A percentile compares a stretch with the other conserved stretches of the same genome.
Evolutionary conservation across 1,140 invertebrate genomes (phyloP).

Genomic region (Hypsibius dujardini): DNA sequence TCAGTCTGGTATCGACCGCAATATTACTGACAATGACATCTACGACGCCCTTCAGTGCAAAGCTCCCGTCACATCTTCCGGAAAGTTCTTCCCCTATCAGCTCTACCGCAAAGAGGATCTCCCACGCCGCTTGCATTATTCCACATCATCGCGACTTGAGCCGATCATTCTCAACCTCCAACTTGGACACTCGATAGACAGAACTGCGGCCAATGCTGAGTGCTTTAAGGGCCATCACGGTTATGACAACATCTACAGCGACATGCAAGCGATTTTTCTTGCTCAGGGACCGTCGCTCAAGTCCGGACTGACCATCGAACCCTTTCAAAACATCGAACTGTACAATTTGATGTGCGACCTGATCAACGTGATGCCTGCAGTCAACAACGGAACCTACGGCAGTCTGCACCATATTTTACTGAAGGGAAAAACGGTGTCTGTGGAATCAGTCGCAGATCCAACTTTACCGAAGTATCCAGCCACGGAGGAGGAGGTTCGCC

Average conservation of each 20-base stretch:
- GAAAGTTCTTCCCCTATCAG: not conserved
- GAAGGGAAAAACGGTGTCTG: not conserved
- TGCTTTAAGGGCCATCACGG: constrained; percentile 30
- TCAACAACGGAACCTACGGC: constrained; percentile 31
- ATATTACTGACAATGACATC: not conserved
- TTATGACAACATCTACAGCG: constrained; percentile 27
- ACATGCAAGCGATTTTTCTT: constrained; percentile 36
- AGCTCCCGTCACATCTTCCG: not conserved
- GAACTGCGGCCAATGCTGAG: not conserved
- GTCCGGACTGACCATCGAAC: constrained; percentile 23
- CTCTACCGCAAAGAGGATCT: not conserved
- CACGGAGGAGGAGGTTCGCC: not conserved
- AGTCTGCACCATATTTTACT: constrained; percentile 22
- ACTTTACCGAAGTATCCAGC: not conserved
- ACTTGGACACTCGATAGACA: not conserved
- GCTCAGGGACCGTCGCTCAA: constrained; percentile 35
- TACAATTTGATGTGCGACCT: constrained; percentile 36
- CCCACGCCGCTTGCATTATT: not conserved
- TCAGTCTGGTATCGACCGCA: no score
- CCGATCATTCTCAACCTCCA: not conserved
- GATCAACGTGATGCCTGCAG: constrained; percentile 30
- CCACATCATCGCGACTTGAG: not conserved
- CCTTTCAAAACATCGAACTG: constrained; percentile 34
- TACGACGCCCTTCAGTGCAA: not conserved
- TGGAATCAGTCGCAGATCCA: not conserved